Percentiles rank a stretch among this genome's conserved stretches.
phyloP scores from a whole-genome alignment of 2,888 invertebrate genomes.

The Meteorus colon region DNA sequence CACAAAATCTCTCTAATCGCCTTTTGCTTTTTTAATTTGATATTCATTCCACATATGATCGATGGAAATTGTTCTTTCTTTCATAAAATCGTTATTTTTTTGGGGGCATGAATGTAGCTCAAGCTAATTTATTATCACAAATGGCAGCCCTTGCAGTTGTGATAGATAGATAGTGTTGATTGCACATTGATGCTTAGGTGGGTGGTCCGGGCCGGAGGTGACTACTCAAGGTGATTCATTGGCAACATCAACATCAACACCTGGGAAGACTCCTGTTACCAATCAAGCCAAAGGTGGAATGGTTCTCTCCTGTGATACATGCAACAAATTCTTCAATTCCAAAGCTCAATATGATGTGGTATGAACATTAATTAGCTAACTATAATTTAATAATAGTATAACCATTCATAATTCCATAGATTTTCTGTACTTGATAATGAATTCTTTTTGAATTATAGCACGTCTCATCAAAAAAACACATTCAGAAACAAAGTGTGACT shows the following conservation, averaged over 20 bases:
- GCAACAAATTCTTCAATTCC: slow-evolving; percentile 71
- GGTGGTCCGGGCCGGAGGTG: slow-evolving; percentile 58
- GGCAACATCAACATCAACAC: slow-evolving; percentile 14
- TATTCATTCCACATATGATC: not conserved
- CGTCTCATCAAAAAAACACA: slow-evolving; percentile 13
- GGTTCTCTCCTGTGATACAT: slow-evolving; percentile 63
- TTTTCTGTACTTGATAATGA: not conserved
- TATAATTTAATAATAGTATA: not conserved
- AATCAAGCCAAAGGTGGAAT: slow-evolving; percentile 48
- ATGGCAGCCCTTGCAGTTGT: slow-evolving; percentile 66
- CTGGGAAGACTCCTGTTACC: slow-evolving; percentile 8
- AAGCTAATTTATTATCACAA: slow-evolving; percentile 73
- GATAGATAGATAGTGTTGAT: slow-evolving; percentile 75
- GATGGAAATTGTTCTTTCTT: slow-evolving; percentile 28
- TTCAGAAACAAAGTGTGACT: too few species aligned
- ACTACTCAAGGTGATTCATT: slow-evolving; percentile 31
- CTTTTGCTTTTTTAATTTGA: not conserved
- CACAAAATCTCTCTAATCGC: not conserved
- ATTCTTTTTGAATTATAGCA: slow-evolving; percentile 1
- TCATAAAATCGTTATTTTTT: slow-evolving; percentile 57
- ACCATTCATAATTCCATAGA: not conserved
- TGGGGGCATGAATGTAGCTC: slow-evolving; percentile 73
- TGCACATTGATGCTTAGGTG: slow-evolving; percentile 73
- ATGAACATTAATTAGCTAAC: slow-evolving; percentile 42
- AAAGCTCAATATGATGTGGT: slow-evolving; percentile 68